Conservation (phyloP, 2,113 vertebrate genomes). For the Onychostruthus taczanowskii region DNA sequence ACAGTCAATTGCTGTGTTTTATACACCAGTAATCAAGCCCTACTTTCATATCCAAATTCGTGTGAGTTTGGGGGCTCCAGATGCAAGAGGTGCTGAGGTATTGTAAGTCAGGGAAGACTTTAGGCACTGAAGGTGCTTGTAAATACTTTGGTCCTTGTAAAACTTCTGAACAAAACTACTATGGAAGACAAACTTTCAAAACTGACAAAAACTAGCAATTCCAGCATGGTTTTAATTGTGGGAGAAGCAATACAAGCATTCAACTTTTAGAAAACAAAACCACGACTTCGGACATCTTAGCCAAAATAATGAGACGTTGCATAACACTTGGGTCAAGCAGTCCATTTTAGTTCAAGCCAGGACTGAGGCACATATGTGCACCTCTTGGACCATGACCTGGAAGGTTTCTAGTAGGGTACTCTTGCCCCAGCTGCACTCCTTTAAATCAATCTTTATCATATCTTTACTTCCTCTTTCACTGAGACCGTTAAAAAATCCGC, state of each 20-base stretch:
- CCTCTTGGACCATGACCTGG: background rate
- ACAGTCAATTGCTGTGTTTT: background rate
- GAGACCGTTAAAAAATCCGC: rapidly evolving
- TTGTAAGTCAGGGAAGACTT: background rate
- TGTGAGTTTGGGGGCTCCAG: background rate
- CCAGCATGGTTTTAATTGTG: background rate
- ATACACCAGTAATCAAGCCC: background rate
- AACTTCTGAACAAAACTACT: background rate
- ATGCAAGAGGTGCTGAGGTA: background rate
- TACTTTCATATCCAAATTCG: background rate
- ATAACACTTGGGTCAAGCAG: background rate
- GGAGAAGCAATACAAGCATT: background rate
- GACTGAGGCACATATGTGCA: background rate
- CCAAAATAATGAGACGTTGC: background rate
- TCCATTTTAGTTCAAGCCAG: background rate
- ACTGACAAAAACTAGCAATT: background rate
- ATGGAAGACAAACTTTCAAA: background rate
- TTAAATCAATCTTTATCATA: background rate
- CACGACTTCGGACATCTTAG: background rate
- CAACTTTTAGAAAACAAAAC: background rate
- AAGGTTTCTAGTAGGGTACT: background rate
- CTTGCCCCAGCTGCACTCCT: background rate
- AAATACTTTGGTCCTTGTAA: background rate
- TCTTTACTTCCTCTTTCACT: background rate
- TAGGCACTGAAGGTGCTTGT: background rate